These are phyloP conservation scores for Zaprionus gabonicus DNA, from an alignment of 1,140 invertebrate species.

Conservation along the genomic window DNA sequence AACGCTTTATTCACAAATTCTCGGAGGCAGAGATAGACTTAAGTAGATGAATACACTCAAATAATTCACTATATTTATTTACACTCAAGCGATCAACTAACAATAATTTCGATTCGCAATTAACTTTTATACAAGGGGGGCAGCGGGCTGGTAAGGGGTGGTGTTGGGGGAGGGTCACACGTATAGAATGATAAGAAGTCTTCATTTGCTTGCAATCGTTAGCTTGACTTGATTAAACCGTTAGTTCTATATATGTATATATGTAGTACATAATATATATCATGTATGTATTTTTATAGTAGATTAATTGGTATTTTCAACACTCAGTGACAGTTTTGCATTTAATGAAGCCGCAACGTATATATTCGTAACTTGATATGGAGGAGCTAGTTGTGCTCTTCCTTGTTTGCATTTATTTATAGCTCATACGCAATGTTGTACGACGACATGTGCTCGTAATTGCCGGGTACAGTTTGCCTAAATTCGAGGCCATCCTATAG, in stretches of 20 bases:
- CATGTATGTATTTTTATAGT: constrained; percentile 3
- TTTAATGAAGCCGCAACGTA: constrained; percentile 22
- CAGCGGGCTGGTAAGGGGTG: not conserved
- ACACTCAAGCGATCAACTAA: constrained; percentile 7
- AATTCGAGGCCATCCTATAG: constrained; percentile 76
- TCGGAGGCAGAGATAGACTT: constrained; percentile 22
- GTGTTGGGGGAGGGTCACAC: not conserved
- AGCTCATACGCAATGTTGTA: constrained; percentile 21
- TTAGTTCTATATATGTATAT: constrained; percentile 1
- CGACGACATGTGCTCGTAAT: not conserved
- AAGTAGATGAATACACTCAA: constrained; percentile 53
- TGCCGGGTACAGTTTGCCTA: constrained; percentile 33
- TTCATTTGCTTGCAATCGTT: constrained; percentile 54
- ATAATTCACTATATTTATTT: constrained; percentile 17
- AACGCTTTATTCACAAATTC: constrained; percentile 73
- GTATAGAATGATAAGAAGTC: constrained; percentile 34
- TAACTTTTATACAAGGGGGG: constrained; percentile 30
- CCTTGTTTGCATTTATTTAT: not conserved
- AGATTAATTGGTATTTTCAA: not conserved
- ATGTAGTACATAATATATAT: constrained; percentile 11
- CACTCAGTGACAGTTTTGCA: constrained; percentile 16
- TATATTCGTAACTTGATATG: constrained; percentile 41
- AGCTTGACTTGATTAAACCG: constrained; percentile 27
- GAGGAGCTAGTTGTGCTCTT: not conserved
- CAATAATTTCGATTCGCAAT: constrained; percentile 11